phyloP scores from a whole-genome alignment of 2,113 vertebrate genomes.

The Trematomus loennbergii region DNA sequence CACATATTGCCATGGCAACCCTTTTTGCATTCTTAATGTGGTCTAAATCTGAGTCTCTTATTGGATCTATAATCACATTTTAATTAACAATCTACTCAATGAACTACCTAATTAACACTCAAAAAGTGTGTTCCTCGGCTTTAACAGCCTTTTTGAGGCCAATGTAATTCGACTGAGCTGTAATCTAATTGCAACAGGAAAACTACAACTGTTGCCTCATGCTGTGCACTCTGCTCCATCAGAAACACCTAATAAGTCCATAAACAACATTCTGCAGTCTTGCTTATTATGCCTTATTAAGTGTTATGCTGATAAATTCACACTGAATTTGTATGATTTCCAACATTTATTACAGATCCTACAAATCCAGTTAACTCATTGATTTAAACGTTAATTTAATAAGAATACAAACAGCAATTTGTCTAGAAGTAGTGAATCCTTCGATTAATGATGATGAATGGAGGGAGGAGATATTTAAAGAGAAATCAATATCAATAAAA shows the following conservation, averaged over 20 bases:
- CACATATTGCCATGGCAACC: slow-evolving; percentile 63
- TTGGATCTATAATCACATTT: slow-evolving; percentile 62
- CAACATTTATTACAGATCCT: background rate
- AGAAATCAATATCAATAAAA: too few species aligned
- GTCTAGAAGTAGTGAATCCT: background rate
- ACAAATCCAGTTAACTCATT: background rate
- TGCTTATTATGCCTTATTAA: too few species aligned
- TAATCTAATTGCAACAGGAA: slow-evolving; percentile 34
- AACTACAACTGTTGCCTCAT: slow-evolving; percentile 4
- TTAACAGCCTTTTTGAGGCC: slow-evolving; percentile 11
- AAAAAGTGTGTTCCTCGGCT: slow-evolving; percentile 27
- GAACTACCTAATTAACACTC: slow-evolving; percentile 54
- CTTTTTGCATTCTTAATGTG: slow-evolving; percentile 60
- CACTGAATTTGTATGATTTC: background rate
- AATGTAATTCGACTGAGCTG: slow-evolving; percentile 23
- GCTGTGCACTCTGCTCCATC: slow-evolving; percentile 1
- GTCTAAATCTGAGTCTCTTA: slow-evolving; percentile 60
- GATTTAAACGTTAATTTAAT: background rate
- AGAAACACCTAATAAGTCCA: background rate
- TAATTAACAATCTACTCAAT: slow-evolving; percentile 66
- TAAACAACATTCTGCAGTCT: background rate
- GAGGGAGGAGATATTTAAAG: background rate
- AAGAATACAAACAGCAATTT: background rate
- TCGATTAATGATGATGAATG: background rate
- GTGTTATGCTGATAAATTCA: background rate